A percentile compares a stretch with the other conserved stretches of the same genome.
These are phyloP conservation scores for Ochotona princeps DNA, from an alignment of 2,113 vertebrate species.

Conservation along the genomic window DNA sequence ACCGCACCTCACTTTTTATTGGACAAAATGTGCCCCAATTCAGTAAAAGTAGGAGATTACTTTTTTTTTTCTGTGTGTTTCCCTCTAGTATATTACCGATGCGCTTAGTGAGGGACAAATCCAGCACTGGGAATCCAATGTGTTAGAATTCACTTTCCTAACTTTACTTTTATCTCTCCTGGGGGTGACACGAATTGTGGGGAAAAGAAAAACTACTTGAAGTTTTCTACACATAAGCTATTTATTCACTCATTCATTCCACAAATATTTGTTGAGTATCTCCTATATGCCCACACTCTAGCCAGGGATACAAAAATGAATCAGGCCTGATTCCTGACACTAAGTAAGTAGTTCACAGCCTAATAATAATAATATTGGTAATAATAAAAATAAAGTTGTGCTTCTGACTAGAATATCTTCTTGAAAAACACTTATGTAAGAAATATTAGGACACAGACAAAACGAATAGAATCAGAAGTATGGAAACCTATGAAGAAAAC, in stretches of 20 bases:
- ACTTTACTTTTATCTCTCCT: neutral
- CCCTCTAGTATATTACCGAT: neutral
- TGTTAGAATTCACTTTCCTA: slow-evolving; percentile 50
- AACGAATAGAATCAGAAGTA: neutral
- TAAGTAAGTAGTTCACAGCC: slow-evolving; percentile 20
- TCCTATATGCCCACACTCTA: slow-evolving; percentile 35
- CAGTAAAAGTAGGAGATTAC: neutral
- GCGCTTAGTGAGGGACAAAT: neutral
- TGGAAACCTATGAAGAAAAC: neutral
- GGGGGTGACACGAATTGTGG: neutral
- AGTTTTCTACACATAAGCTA: neutral
- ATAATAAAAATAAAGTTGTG: neutral
- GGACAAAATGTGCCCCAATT: neutral
- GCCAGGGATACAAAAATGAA: slow-evolving; percentile 30
- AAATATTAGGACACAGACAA: neutral
- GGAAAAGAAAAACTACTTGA: neutral
- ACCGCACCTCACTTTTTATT: neutral
- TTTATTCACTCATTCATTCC: slow-evolving; percentile 29
- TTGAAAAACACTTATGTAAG: neutral
- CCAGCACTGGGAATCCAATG: neutral
- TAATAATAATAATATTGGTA: neutral
- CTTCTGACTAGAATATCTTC: neutral
- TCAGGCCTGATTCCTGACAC: slow-evolving; percentile 2
- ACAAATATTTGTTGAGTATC: slow-evolving; percentile 63
- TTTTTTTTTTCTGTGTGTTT: neutral